Evolutionary conservation across 2,113 vertebrate species (phyloP).

Genomic region (Hippocampus abdominalis): DNA sequence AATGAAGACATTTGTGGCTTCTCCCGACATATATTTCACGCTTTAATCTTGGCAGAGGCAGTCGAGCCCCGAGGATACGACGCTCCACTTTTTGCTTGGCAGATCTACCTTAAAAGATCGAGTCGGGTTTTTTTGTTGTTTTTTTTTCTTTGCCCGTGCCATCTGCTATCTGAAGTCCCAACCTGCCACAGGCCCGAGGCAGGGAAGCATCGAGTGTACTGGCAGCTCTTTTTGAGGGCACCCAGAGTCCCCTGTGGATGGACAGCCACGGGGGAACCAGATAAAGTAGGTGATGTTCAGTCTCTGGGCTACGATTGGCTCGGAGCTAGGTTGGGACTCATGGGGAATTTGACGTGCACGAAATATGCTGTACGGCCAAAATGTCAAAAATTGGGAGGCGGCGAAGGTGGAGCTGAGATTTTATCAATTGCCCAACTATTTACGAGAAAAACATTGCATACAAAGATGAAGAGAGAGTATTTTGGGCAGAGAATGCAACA

Average conservation of each 20-base stretch:
- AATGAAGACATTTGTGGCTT: conserved; percentile 56
- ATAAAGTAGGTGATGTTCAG: conserved; percentile 75
- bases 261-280: conserved; percentile 66
- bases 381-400: conserved; percentile 63
- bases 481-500: not conserved
- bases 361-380: conserved; percentile 70
- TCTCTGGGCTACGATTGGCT: conserved; percentile 68
- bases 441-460: conserved; percentile 48
- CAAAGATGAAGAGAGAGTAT: conserved; percentile 55
- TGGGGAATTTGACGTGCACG: conserved; percentile 75
- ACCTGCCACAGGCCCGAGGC: conserved; percentile 66
- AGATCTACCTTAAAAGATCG: conserved; percentile 67
- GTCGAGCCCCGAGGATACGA: conserved; percentile 49
- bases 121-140: conserved; percentile 28
- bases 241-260: conserved; percentile 66
- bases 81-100: conserved; percentile 68
- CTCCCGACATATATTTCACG: conserved; percentile 56
- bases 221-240: conserved; percentile 68
- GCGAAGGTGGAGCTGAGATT: conserved; percentile 62
- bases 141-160: conserved; percentile 51
- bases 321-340: conserved; percentile 68
- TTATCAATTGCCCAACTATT: conserved; percentile 64
- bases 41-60: conserved; percentile 66
- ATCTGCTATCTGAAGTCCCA: conserved; percentile 75
- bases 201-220: conserved; percentile 47